A percentile compares a stretch with the other conserved stretches of the same genome.
Evolutionary conservation across 37 sponge, comb jelly and placozoan species (phyloP).

Genomic region (Crambe crambe): DNA sequence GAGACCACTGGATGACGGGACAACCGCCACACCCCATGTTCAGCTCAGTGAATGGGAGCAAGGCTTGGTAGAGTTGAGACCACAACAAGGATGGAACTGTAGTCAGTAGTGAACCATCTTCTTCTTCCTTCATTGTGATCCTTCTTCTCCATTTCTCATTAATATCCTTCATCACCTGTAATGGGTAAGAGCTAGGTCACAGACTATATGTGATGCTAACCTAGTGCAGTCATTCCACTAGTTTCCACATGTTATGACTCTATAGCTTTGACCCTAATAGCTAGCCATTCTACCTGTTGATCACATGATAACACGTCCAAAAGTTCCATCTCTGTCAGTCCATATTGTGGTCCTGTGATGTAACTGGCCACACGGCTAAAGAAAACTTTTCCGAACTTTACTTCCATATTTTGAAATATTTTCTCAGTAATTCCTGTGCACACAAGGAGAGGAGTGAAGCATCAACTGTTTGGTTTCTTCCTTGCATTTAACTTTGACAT

Average conservation of each 20-base stretch:
- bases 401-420: conserved; percentile 43
- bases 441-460: background rate
- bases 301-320: conserved; percentile 72
- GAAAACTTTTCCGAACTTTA: conserved; percentile 33
- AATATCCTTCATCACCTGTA: conserved; percentile 38
- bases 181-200: background rate
- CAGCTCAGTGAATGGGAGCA: conserved; percentile 31
- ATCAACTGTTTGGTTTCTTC: too few relatives aligned
- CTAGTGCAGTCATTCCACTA: background rate
- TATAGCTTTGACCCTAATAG: background rate
- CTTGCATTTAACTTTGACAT: too few relatives aligned
- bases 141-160: background rate
- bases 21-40: conserved; percentile 29
- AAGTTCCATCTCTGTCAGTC: conserved; percentile 75
- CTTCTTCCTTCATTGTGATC: background rate
- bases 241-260: background rate
- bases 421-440: conserved; percentile 23
- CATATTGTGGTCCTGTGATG: conserved; percentile 58
- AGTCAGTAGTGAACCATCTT: background rate
- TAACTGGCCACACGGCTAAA: conserved; percentile 40
- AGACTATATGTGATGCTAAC: background rate
- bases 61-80: conserved; percentile 53
- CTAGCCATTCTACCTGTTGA: conserved; percentile 12
- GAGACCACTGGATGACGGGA: conserved; percentile 36
- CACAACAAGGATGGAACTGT: conserved; percentile 48